Conservation (phyloP, 2,113 vertebrate genomes). For the Phalacrocorax aristotelis region DNA sequence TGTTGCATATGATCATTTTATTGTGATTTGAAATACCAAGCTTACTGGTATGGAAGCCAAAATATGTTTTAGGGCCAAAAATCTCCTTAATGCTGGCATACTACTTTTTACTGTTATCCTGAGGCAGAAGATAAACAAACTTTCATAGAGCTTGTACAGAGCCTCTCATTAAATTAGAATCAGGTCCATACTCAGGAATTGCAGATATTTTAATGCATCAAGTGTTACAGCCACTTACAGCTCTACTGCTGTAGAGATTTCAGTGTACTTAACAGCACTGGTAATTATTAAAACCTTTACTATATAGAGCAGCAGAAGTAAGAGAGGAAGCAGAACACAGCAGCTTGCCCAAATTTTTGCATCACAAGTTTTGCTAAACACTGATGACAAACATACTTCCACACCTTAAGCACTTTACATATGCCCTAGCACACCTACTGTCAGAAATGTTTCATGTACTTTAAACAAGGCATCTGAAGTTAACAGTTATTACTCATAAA, state of each 20-base stretch:
- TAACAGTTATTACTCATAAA: background rate
- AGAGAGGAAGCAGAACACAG: background rate
- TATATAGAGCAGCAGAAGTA: background rate
- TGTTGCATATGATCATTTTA: background rate
- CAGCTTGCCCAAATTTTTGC: background rate
- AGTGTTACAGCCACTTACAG: background rate
- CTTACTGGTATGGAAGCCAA: background rate
- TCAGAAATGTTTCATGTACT: background rate
- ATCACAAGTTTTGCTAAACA: background rate
- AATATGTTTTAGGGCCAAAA: background rate
- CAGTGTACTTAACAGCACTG: background rate
- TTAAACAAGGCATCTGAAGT: background rate
- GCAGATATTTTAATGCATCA: background rate
- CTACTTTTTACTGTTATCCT: background rate
- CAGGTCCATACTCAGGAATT: background rate
- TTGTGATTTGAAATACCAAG: background rate
- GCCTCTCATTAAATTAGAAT: background rate
- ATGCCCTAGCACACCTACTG: background rate
- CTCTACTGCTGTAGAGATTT: background rate
- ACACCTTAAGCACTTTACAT: background rate
- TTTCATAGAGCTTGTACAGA: background rate
- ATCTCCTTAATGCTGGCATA: background rate
- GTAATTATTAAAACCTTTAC: background rate
- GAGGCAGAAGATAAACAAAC: background rate
- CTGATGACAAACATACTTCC: background rate